Base-by-base conservation (phyloP, 2,113 vertebrate species). In the Pluvialis apricaria region DNA sequence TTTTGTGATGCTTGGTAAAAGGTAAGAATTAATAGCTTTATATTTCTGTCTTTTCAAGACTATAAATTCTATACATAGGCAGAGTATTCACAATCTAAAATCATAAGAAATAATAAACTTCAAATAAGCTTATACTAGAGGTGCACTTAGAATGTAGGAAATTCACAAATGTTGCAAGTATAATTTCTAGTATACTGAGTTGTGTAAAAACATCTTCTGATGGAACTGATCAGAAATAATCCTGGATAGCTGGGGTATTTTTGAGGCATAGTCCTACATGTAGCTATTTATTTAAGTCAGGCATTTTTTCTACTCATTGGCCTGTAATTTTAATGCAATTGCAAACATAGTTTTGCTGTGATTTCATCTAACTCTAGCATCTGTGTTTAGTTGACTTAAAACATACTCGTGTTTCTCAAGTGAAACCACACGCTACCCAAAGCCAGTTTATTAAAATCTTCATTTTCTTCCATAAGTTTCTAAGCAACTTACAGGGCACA, bases 341-440 rank as follows among this genome's bases (percentile, higher is more conserved):
- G 36, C 58, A 91, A 94, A 78, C 54, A 82, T 57, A 93, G 32
- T 60, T 97, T 93, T 84, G 7, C 52, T 93, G 32, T 92, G 72
- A 95, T 90, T 97, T 95, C 84, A 88, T 90, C 75, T 64, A 94
- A 55, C 13, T 81, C 70, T 55, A 92, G 32, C 81, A 85, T 97
- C 88, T 96, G 82, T 93, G 51, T 79, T 92, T 88, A 22, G 75
- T 88, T 97, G 64, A 90, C 54, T 92, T 97, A 84, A 96, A 86
- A 95, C n/a, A 91, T 70, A n/a, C 18, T 70, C 32, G 36, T 14
- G 8, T 88, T 95, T 92, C 88, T 66, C 36, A 78, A 75, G 57
- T 70, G 81, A 97, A 97, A 96, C 83, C 88, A 88, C 89, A 83
- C 22, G 4, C 58, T 88, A 96, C 70, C 44, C 24, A 69, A 88